Evolutionary conservation across 1,140 invertebrate species (phyloP), one percentile per base, ranked within the genome.

Genomic region (Drosophila cardini): DNA sequence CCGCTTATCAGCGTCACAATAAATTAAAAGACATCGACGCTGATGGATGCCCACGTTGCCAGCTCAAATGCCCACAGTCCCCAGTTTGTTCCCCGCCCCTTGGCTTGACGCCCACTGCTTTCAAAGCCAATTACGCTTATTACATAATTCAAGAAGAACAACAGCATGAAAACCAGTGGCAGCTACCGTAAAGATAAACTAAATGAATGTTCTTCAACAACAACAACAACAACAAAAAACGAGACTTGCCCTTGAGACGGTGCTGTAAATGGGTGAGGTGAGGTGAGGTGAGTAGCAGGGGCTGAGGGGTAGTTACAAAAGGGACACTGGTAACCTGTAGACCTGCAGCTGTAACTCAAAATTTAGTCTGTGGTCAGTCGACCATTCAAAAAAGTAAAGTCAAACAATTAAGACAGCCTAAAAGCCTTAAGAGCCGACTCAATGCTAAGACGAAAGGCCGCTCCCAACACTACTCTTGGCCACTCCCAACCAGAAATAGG

Each of bases 1-100:
- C 63, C 62, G 75, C 83, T 86, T 86, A 86, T 86, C 82, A 87
- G 78, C 78, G 82, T 76, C 84, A 83, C 83, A 67, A 87, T 87
- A 87, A 87, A 83, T 87, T 83, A 82, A 76, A 78, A 50, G 72
- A 79, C 48, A 11, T 13, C 52, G 21, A 62, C 69, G 45, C 75
- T 65, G 78, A 80, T 76, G 65, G 46, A 53, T 62, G 43, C 43
- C 52, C 42, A 26, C 18, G 15, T 38, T 60, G 7, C 4, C 16
- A 26, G 2, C 42, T 15, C 57, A 26, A 26, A 53, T 62, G 43
- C 43, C 52, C 42, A 26, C 18, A 26, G 45, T 16, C 18, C 13
- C 26, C 18, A 15, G n/a, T 46, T 21, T 4, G n/a, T 46, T 21
- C 6, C 36, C 8, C 36, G 15, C 30, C 10, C 13, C 15, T 36